Base-by-base conservation (phyloP, 2,797 vertebrate species). In the Eulemur mongoz region DNA sequence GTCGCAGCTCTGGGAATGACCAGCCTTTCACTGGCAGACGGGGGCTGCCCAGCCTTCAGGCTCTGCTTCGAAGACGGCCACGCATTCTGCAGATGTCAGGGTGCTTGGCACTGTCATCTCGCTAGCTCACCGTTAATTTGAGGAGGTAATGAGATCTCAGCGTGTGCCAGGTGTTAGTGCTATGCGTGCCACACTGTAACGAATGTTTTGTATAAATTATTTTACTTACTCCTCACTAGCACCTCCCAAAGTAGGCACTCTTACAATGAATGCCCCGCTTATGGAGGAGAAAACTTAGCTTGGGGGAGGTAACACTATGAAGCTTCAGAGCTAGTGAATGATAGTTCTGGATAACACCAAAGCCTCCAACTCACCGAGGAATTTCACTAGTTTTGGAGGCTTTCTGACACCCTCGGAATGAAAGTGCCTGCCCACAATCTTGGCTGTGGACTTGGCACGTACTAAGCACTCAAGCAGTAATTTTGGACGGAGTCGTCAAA, bases 401-500 rank as follows among this genome's bases (percentile, higher is more conserved):
- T 40, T 45, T 70, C 43, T 69, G 81, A 45, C 14, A 22, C 27
- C 45, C 7, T 23, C 57, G 50, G 14, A 22, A 65, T 30, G 45
- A 69, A 50, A 40, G 10, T 32, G 50, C 38, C 32, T 63, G 63
- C 30, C 17, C 35, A 3, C n/a, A 10, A 1, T 35, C 65, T 35
- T 32, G 10, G 5, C 23, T 40, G 27, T 20, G 0, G 61, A 40
- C 45, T 76, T 50, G 63, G 92, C 43, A 40, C 4, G 1, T 18
- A 9, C 35, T 9, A 10, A 15, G 43, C 35, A 2, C 45, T 75
- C 63, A 8, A 7, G 79, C 20, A 38, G n/a, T 8, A 35, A 43
- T 70, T 86, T 54, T 75, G 76, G 82, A 48, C 57, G 50, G 70
- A 90, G 35, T 90, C 32, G 57, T 93, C 92, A 73, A 18, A 2